Conservation (phyloP, 2,113 vertebrate species). For the Cricetomys ansorgei region DNA sequence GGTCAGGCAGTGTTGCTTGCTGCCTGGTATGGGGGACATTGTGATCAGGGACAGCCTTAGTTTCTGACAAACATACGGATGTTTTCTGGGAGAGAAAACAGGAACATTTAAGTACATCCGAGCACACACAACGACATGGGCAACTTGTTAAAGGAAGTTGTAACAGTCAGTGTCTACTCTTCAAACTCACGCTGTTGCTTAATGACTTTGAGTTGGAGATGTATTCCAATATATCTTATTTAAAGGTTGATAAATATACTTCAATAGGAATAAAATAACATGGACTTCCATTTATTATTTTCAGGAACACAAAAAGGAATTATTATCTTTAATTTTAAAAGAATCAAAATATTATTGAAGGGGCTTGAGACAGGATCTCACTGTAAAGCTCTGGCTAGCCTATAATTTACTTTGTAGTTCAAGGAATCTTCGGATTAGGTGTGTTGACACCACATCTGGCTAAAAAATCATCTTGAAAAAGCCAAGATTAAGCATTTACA, state of each 20-base stretch:
- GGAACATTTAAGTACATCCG: not conserved
- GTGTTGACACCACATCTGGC: too few species aligned
- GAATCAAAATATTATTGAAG: not conserved
- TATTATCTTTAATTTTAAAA: not conserved
- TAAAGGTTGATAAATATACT: not conserved
- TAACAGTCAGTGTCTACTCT: not conserved
- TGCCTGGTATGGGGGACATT: too few species aligned
- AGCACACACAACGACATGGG: not conserved
- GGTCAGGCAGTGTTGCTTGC: not conserved
- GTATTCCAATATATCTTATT: not conserved
- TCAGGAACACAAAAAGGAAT: not conserved
- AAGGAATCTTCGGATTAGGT: too few species aligned
- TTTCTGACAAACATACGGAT: not conserved
- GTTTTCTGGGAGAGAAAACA: conserved; percentile 2
- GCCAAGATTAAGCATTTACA: not conserved
- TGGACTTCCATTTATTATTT: not conserved
- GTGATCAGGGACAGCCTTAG: too few species aligned
- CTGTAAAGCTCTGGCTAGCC: too few species aligned
- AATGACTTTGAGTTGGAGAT: not conserved
- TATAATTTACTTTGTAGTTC: too few species aligned
- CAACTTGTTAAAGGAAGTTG: not conserved
- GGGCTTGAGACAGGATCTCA: too few species aligned
- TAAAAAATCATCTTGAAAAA: not conserved
- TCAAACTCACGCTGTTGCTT: not conserved
- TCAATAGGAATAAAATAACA: conserved; percentile 8